A percentile compares a stretch with the other conserved stretches of the same genome.
Evolutionary conservation across 2,797 vertebrate species (phyloP).

Genomic region (Erpetoichthys calabaricus): DNA sequence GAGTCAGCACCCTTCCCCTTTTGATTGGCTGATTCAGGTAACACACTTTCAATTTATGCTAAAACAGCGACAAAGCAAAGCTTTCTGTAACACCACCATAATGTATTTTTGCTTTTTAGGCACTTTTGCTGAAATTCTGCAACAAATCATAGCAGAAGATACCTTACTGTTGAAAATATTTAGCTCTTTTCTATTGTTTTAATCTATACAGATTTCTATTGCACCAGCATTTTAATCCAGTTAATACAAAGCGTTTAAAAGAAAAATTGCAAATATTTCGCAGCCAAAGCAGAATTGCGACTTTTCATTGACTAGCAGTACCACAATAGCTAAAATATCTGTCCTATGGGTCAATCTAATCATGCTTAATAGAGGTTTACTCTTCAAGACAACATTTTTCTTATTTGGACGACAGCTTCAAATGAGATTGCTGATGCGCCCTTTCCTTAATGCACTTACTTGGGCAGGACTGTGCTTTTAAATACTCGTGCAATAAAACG

Average conservation of each 20-base stretch:
- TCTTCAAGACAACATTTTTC: constrained; percentile 35
- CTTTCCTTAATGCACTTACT: constrained; percentile 30
- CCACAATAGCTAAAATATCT: constrained; percentile 32
- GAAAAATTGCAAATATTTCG: neutral
- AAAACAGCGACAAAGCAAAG: constrained; percentile 27
- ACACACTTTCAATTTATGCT: constrained; percentile 42
- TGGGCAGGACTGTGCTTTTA: constrained; percentile 23
- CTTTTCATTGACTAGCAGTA: constrained; percentile 18
- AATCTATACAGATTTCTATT: too few relatives aligned
- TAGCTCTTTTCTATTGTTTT: too few relatives aligned
- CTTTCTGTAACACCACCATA: neutral
- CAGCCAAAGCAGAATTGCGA: neutral
- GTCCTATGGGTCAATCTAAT: constrained; percentile 41
- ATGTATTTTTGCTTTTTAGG: neutral
- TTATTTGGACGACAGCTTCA: constrained; percentile 32
- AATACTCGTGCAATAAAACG: constrained; percentile 30
- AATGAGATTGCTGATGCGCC: constrained; percentile 31
- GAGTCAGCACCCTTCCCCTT: constrained; percentile 66
- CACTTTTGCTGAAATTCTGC: neutral
- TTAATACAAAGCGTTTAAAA: too few relatives aligned
- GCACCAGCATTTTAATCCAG: too few relatives aligned
- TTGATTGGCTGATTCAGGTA: constrained; percentile 60
- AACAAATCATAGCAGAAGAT: neutral
- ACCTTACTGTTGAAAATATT: too few relatives aligned
- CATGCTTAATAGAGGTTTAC: constrained; percentile 40